Evolutionary conservation across 2,113 vertebrate genomes (phyloP), one percentile per base, ranked within the genome.

Genomic region (Bombycilla garrulus): DNA sequence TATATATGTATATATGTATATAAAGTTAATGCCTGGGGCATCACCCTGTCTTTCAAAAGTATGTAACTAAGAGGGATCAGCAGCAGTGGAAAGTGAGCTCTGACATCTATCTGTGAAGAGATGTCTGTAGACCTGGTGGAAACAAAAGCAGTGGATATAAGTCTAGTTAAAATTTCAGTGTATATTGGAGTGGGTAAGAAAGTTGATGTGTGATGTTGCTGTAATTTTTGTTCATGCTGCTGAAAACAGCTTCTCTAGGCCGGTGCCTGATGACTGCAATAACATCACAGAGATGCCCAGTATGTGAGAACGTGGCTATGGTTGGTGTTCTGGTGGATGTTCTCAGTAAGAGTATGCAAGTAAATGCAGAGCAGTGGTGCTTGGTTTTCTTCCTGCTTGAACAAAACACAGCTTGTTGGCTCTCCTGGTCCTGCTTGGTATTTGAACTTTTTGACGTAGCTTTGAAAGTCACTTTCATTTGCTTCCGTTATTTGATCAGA

Each of bases 281-380:
- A 66, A 38, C 5, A 48, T 12, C 54, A 70, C 10, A 36, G 31
- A 44, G 16, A 64, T 2, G 5, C 29, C 14, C 18, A 31, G 25
- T n/a, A 5, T 70, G 53, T 70, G 24, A 48, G 14, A 65, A 57
- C n/a, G 33, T 25, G 18, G 8, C 12, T 22, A 1, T 57, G 40
- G 10, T 7, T n/a, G 61, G 28, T 23, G 25, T 16, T 84, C 61
- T 47, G n/a, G 26, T 29, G 23, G 38, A 20, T 31, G 33, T 6
- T 74, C 61, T 29, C 42, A 66, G 17, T 4, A 1, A 84, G n/a
- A 42, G 25, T 20, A 28, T 36, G 42, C 0, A 0, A 67, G 40
- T 6, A 42, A 78, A 42, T 23, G 56, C 38, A 82, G 62, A 64
- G 22, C 24, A 65, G 2, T 1, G 0, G 10, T 88, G 33, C 21